Percentiles rank a stretch among this genome's conserved stretches.
These are phyloP conservation scores for Electrona antarctica DNA, from an alignment of 2,113 vertebrate genomes.

Conservation along the genomic window DNA sequence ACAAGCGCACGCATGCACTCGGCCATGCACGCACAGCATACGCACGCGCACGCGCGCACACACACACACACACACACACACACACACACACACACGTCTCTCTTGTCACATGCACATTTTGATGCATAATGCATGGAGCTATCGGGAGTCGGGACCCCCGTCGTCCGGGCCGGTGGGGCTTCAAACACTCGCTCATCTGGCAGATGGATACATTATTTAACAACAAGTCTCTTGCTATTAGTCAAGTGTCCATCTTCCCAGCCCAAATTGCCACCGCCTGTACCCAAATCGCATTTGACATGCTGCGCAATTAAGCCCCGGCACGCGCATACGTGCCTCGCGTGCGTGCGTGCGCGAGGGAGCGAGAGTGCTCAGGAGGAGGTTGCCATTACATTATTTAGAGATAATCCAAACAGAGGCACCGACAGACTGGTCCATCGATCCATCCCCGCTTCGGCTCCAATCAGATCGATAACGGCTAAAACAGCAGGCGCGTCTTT, in stretches of 20 bases:
- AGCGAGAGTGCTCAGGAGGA: neutral
- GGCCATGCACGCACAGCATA: neutral
- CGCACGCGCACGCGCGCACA: neutral
- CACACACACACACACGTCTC: neutral
- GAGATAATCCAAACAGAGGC: conserved; percentile 48
- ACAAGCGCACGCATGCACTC: neutral
- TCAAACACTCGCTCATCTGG: conserved; percentile 69
- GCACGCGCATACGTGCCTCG: conserved; percentile 8
- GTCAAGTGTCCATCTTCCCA: conserved; percentile 60
- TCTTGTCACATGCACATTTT: conserved; percentile 32
- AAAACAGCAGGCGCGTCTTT: conserved; percentile 11
- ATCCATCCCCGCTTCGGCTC: conserved; percentile 46
- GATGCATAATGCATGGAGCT: conserved; percentile 68
- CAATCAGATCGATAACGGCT: conserved; percentile 20
- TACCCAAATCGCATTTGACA: conserved; percentile 31
- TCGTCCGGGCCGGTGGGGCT: conserved; percentile 32
- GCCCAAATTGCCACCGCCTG: conserved; percentile 25
- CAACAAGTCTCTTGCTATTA: conserved; percentile 70
- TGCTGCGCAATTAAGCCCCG: conserved; percentile 21
- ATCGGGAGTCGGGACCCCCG: conserved; percentile 54
- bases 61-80: conserved; percentile 3
- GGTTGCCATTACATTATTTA: conserved; percentile 28
- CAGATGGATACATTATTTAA: conserved; percentile 78
- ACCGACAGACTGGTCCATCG: conserved; percentile 36
- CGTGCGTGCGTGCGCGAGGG: conserved; percentile 1